These are phyloP conservation scores for Spodoptera exigua DNA, from an alignment of 2,888 invertebrate species.

Conservation along the genomic window DNA sequence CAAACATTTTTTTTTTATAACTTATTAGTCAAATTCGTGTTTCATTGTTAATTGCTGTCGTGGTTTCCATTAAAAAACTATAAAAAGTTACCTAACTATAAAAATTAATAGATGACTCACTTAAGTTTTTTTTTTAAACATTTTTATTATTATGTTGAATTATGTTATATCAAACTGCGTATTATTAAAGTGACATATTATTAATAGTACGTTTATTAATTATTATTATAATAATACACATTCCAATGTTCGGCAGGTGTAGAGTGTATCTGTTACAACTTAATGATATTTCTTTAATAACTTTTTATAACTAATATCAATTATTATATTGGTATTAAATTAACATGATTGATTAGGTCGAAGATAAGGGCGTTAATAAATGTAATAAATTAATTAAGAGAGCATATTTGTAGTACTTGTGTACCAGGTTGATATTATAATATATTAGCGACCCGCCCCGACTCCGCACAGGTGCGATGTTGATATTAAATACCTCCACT, in stretches of 20 bases:
- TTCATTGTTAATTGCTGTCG: slow-evolving; percentile 50
- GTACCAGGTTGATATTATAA: too few species aligned
- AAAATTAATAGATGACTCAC: slow-evolving; percentile 55
- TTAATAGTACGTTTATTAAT: slow-evolving; percentile 32
- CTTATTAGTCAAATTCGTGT: slow-evolving; percentile 38
- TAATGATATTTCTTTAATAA: slow-evolving; percentile 12
- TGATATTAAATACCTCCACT: too few species aligned
- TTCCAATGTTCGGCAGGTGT: slow-evolving; percentile 37
- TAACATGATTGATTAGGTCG: too few species aligned
- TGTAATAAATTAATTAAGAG: too few species aligned
- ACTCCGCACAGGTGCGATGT: too few species aligned
- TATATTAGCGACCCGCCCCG: too few species aligned
- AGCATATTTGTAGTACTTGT: too few species aligned
- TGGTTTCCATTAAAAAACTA: slow-evolving; percentile 57
- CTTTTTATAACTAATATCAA: neutral
- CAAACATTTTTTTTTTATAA: too few species aligned
- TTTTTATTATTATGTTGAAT: slow-evolving; percentile 22
- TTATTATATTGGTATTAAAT: slow-evolving; percentile 3
- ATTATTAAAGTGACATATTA: slow-evolving; percentile 24
- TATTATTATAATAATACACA: slow-evolving; percentile 30
- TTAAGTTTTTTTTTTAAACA: slow-evolving; percentile 14
- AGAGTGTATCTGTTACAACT: slow-evolving; percentile 37
- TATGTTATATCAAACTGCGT: slow-evolving; percentile 4
- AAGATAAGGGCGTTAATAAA: too few species aligned
- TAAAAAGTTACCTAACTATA: slow-evolving; percentile 56